phyloP scores from a whole-genome alignment of 1,140 invertebrate genomes.

The Steinernema khuongi region DNA sequence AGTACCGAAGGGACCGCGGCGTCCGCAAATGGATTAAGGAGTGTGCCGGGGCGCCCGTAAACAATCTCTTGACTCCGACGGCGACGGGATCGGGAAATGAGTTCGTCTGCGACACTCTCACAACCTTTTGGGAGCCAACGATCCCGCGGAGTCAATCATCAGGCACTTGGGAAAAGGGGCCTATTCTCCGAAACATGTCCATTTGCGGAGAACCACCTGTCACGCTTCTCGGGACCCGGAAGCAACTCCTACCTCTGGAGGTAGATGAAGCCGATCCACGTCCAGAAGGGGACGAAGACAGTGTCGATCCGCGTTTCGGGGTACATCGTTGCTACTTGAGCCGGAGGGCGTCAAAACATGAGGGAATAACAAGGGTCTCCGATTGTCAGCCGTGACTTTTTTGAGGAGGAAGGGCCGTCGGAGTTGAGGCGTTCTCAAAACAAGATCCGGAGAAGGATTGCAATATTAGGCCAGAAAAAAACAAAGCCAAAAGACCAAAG shows the following conservation, averaged over 20 bases:
- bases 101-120: background rate
- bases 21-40: conserved; percentile 9
- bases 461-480: background rate
- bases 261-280: no score
- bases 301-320: no score
- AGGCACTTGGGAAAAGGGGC: no score
- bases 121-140: no score
- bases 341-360: background rate
- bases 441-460: background rate
- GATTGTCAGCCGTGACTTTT: background rate
- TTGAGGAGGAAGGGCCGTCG: background rate
- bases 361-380: conserved; percentile 12
- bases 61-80: background rate
- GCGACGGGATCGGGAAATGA: background rate
- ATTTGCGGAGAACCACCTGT: no score
- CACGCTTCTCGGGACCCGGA: no score
- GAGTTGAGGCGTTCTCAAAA: background rate
- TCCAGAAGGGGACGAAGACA: no score
- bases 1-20: background rate
- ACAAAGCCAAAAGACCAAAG: background rate
- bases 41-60: background rate
- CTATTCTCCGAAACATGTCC: no score
- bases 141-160: no score
- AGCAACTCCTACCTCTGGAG: no score
- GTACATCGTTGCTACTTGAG: no score